These are phyloP conservation scores for Botia kubotai DNA, from an alignment of 2,797 vertebrate species.

Conservation along the genomic window DNA sequence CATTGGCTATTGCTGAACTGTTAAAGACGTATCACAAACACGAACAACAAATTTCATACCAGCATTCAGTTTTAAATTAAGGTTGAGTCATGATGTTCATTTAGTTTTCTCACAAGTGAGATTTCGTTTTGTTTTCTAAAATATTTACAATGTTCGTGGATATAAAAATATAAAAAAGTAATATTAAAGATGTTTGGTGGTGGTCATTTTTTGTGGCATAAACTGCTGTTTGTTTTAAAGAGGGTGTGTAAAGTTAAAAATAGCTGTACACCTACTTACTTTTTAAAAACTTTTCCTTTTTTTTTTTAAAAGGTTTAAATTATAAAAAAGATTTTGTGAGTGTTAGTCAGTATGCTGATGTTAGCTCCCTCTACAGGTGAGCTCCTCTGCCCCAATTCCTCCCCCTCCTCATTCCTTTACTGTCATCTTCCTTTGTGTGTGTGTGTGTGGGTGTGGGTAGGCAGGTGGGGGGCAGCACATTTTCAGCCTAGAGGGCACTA, in stretches of 20 bases:
- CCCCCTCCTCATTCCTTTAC: constrained; percentile 30
- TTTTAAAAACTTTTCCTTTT: background rate
- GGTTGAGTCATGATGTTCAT: background rate
- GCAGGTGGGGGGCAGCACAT: constrained; percentile 52
- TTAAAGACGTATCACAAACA: background rate
- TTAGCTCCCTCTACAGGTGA: constrained; percentile 57
- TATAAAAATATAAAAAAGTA: too few species aligned
- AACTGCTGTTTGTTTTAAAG: too few species aligned
- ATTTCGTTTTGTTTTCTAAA: background rate
- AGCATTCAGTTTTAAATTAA: background rate
- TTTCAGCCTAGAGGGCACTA: constrained; percentile 75
- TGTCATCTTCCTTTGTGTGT: constrained; percentile 57
- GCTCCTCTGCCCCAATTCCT: background rate
- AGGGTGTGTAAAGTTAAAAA: too few species aligned
- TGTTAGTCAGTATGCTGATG: constrained; percentile 8
- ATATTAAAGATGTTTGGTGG: too few species aligned
- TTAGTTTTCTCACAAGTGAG: background rate
- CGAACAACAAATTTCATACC: background rate
- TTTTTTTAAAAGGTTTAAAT: background rate
- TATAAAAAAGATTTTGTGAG: background rate
- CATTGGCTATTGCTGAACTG: background rate
- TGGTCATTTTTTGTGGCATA: too few species aligned
- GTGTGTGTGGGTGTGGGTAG: background rate
- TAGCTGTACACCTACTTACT: too few species aligned
- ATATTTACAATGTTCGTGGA: too few species aligned